Base-by-base conservation (phyloP, 2,888 invertebrate species). In the Tinea semifulvella region DNA sequence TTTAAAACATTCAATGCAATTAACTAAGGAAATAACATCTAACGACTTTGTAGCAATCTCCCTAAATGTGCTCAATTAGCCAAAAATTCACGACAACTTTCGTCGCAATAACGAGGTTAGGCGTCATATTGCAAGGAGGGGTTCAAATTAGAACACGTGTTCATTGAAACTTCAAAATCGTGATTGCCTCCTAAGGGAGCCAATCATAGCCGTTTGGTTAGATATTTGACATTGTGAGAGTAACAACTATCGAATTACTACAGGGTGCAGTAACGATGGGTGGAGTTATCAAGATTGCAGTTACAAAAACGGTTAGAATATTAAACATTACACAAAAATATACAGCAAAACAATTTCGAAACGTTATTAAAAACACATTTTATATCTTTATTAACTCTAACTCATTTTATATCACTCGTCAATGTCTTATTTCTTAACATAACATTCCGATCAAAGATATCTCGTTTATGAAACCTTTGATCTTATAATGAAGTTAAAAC, bases 131-230 rank as follows among this genome's bases (percentile, higher is more conserved):
- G 69, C 76, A 60, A 63, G 58, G 63, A 64, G 70, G 75, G 38
- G 63, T 55, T 55, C 59, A 63, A 69, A 73, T 68, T 68, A 68
- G 71, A 76, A 75, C 80, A 77, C 79, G 77, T 79, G 80, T 72
- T 70, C 71, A 54, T 31, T 26, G 66, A 68, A 63, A 68, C 73
- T 64, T 59, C 71, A 74, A 77, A 76, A 71, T 77, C 73, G 62
- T 74, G 74, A 79, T 80, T 75, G 68, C 68, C 71, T 76, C 80
- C 77, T 73, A 52, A 63, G 73, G 80, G 80, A 79, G 70, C 72
- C 77, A 79, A 77, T 80, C 74, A 76, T 67, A 57, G 68, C 65
- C 65, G 75, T 76, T 76, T 71, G 77, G 77, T 77, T 76, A 77
- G 77, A 76, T 74, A 75, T 76, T 75, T 64, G 62, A 65, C 63